Evolutionary conservation across 2,888 invertebrate genomes (phyloP).

Genomic region (Dorcus parallelipipedus): DNA sequence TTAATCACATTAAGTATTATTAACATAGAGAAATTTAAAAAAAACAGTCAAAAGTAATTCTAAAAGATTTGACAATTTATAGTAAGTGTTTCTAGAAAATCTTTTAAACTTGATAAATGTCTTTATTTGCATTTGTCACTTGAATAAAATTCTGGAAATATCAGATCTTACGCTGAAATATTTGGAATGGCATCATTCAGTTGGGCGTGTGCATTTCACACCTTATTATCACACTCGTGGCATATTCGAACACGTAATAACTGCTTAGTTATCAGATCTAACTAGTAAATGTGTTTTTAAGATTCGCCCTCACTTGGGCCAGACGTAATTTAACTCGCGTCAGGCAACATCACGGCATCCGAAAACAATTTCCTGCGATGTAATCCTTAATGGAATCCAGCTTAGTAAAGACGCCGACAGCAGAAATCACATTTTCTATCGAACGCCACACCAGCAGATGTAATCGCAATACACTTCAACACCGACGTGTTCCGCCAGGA

Average conservation of each 20-base stretch:
- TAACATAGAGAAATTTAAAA: too few species aligned
- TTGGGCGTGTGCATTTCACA: too few species aligned
- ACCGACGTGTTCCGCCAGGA: background rate
- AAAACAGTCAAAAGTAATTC: too few species aligned
- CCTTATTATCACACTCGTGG: background rate
- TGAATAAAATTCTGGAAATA: too few species aligned
- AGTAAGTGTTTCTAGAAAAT: too few species aligned
- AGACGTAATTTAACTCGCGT: slow-evolving; percentile 19
- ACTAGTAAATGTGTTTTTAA: background rate
- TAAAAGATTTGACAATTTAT: too few species aligned
- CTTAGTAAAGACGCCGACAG: slow-evolving; percentile 23
- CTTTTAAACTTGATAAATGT: too few species aligned
- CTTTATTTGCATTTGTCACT: too few species aligned
- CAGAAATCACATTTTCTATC: slow-evolving; percentile 7
- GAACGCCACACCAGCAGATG: slow-evolving; percentile 3
- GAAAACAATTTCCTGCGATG: slow-evolving; percentile 28
- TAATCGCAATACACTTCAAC: background rate
- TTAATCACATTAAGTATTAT: too few species aligned
- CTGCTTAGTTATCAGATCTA: background rate
- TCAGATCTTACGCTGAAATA: too few species aligned
- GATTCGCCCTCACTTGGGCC: slow-evolving; percentile 1
- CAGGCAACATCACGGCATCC: slow-evolving; percentile 18
- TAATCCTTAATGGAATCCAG: slow-evolving; percentile 25
- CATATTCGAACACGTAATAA: background rate
- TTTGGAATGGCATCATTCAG: too few species aligned